phyloP scores from a whole-genome alignment of 2,888 invertebrate species.

The Calliphora vomitoria region DNA sequence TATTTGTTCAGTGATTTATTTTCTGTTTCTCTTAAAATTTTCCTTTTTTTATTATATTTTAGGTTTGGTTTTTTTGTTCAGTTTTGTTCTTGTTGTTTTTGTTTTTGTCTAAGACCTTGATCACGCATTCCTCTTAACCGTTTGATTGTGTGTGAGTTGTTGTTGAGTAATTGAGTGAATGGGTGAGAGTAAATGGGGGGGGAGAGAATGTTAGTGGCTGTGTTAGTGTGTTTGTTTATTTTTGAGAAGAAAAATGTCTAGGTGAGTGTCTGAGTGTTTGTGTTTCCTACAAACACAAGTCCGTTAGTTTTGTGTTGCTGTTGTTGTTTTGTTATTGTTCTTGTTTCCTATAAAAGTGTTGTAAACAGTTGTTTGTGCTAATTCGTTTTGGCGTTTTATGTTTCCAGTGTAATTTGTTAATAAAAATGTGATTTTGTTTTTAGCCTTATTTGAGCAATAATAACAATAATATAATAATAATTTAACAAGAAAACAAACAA shows the following conservation, averaged over 20 bases:
- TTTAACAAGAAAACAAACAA: slow-evolving; percentile 46
- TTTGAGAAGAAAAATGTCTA: not conserved
- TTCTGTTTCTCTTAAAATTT: slow-evolving; percentile 35
- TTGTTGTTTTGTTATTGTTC: not conserved
- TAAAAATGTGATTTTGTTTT: slow-evolving; percentile 44
- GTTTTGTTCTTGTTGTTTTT: slow-evolving; percentile 49
- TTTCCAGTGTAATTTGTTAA: slow-evolving; percentile 27
- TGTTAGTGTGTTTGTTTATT: slow-evolving; percentile 26
- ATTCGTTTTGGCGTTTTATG: slow-evolving; percentile 24
- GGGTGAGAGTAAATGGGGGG: slow-evolving; percentile 37
- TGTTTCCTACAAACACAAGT: no score
- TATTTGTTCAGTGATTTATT: slow-evolving; percentile 30
- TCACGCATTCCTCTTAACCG: slow-evolving; percentile 84
- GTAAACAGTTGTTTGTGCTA: slow-evolving; percentile 37
- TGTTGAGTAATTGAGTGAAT: slow-evolving; percentile 60
- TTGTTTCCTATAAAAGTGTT: slow-evolving; percentile 33
- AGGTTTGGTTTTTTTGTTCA: slow-evolving; percentile 25
- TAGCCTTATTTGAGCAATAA: slow-evolving; percentile 56
- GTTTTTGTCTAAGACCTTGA: slow-evolving; percentile 70
- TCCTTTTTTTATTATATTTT: slow-evolving; percentile 15
- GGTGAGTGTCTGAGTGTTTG: slow-evolving; percentile 18
- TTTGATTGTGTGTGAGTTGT: slow-evolving; percentile 77
- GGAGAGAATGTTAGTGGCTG: slow-evolving; percentile 22
- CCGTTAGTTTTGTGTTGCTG: slow-evolving; percentile 52
- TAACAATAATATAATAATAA: slow-evolving; percentile 33